These are phyloP conservation scores for Heliconius himera DNA, from an alignment of 1,140 invertebrate genomes.

Conservation along the genomic window DNA sequence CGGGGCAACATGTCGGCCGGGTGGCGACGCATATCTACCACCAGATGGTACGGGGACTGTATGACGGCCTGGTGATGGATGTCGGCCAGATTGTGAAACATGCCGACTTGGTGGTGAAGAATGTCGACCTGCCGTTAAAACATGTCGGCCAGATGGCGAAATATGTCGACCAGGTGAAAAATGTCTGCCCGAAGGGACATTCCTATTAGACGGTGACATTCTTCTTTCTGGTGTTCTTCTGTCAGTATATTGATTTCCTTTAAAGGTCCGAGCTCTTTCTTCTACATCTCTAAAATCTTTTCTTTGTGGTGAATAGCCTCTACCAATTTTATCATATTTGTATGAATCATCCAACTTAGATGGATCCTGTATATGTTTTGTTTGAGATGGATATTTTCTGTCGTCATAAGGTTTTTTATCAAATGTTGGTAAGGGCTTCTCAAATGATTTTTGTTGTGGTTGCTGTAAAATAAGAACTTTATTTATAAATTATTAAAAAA, in stretches of 20 bases:
- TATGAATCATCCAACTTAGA: slow-evolving; percentile 27
- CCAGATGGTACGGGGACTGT: slow-evolving; percentile 28
- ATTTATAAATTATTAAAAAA: too few relatives aligned
- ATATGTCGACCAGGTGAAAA: slow-evolving; percentile 24
- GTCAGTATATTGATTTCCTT: slow-evolving; percentile 14
- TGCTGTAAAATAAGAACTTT: slow-evolving; percentile 15
- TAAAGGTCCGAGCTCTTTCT: slow-evolving; percentile 13
- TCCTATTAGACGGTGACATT: slow-evolving; percentile 15
- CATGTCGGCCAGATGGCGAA: slow-evolving; percentile 17
- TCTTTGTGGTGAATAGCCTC: slow-evolving; percentile 26
- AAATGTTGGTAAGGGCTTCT: slow-evolving; percentile 15
- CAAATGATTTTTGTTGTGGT: slow-evolving; percentile 24
- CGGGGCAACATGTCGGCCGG: slow-evolving; percentile 24
- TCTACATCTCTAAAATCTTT: slow-evolving; percentile 22
- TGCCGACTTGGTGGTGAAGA: neutral
- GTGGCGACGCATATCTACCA: slow-evolving; percentile 19
- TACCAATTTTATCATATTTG: slow-evolving; percentile 41
- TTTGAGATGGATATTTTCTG: slow-evolving; percentile 32
- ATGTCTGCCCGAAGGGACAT: slow-evolving; percentile 14
- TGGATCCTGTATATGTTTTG: slow-evolving; percentile 22
- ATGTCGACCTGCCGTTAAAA: neutral
- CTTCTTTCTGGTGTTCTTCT: slow-evolving; percentile 17
- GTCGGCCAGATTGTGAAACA: slow-evolving; percentile 23
- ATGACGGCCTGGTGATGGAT: neutral
- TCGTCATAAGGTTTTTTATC: slow-evolving; percentile 40